Evolutionary conservation across 2,113 vertebrate species (phyloP).

Genomic region (rabbit (Oryctolagus cuniculus)): mOryCun1.1 NC_091452.1:19616501-19617000

Average conservation of each 20-base stretch:
- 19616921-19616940: not conserved
- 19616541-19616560: not conserved
- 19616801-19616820: not conserved
- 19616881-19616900: not conserved
- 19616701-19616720: not conserved
- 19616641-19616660: not conserved
- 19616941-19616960: not conserved
- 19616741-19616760: not conserved
- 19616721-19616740: accelerated
- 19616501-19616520: not conserved
- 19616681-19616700: not conserved
- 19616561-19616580: not conserved
- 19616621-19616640: not conserved
- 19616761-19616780: not conserved
- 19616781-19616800: not conserved
- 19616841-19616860: not conserved
- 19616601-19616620: not conserved
- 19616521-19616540: not conserved
- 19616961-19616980: not conserved
- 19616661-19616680: not conserved
- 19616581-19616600: not conserved
- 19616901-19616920: accelerated
- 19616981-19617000: not conserved
- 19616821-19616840: not conserved
- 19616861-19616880: not conserved